phyloP scores from a whole-genome alignment of 2,888 invertebrate species.

The Athetis lepigone region DNA sequence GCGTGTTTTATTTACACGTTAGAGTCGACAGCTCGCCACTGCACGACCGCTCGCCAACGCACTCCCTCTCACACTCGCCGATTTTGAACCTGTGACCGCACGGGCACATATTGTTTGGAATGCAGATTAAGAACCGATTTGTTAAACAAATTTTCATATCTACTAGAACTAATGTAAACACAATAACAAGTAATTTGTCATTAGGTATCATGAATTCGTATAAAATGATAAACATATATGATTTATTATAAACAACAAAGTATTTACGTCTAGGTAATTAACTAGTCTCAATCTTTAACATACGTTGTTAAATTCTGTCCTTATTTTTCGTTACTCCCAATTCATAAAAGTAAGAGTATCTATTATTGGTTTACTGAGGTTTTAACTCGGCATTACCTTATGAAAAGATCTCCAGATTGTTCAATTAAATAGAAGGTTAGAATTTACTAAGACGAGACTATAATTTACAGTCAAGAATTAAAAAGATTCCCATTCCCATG shows the following conservation, averaged over 20 bases:
- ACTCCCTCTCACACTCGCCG: constrained; percentile 73
- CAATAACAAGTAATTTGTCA: constrained; percentile 17
- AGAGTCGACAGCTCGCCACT: constrained; percentile 43
- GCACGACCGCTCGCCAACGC: constrained; percentile 77
- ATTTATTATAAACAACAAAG: background rate
- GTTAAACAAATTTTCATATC: constrained; percentile 27
- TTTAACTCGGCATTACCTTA: background rate
- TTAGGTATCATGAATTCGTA: constrained; percentile 22
- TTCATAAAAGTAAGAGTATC: background rate
- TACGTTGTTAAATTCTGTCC: background rate
- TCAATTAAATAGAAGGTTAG: background rate
- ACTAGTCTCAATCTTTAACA: background rate
- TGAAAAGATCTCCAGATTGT: background rate
- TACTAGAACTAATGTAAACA: constrained; percentile 6
- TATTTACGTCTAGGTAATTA: background rate
- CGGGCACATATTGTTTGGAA: constrained; percentile 47
- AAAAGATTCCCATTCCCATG: background rate
- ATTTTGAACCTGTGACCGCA: constrained; percentile 64
- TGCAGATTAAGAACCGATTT: constrained; percentile 42
- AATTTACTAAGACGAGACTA: background rate
- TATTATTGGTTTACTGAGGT: background rate
- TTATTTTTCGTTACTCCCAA: background rate
- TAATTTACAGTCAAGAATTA: background rate
- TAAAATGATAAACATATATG: constrained; percentile 24
- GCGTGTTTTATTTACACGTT: constrained; percentile 39